Percentiles rank a stretch among this genome's conserved stretches.
Evolutionary conservation across 2,888 invertebrate species (phyloP).

Genomic region (Torymus aiolomorphi): DNA sequence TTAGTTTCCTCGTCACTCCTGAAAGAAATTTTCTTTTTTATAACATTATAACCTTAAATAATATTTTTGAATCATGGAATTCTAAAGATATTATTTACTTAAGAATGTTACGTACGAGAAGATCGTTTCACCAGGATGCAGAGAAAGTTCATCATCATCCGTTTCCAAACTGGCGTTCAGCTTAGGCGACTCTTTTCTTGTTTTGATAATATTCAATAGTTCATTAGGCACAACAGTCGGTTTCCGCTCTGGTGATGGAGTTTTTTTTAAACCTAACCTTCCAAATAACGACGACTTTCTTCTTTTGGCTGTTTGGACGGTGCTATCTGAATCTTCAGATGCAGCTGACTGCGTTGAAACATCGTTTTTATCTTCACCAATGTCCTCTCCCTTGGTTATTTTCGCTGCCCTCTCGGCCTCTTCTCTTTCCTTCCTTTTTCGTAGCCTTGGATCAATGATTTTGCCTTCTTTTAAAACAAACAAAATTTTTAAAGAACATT

Average conservation of each 20-base stretch:
- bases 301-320: not conserved
- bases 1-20: slow-evolving; percentile 40
- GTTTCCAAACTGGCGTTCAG: not conserved
- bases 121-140: slow-evolving; percentile 28
- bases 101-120: slow-evolving; percentile 45
- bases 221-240: not conserved
- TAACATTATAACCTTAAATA: no score
- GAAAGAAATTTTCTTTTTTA: not conserved
- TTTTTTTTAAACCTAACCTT: slow-evolving; percentile 25
- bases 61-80: not conserved
- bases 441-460: slow-evolving; percentile 44
- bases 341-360: not conserved
- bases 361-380: not conserved
- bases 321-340: not conserved
- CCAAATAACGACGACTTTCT: slow-evolving; percentile 29
- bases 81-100: not conserved
- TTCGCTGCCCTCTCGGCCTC: slow-evolving; percentile 21
- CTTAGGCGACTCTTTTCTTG: not conserved
- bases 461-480: not conserved
- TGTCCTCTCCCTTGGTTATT: not conserved
- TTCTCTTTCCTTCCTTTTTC: slow-evolving; percentile 47
- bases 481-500: not conserved
- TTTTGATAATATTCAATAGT: slow-evolving; percentile 25
- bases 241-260: not conserved
- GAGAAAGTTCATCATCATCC: slow-evolving; percentile 38